phyloP scores from a whole-genome alignment of 2,797 vertebrate species.

The Lepidocolaptes lacrymiger region DNA sequence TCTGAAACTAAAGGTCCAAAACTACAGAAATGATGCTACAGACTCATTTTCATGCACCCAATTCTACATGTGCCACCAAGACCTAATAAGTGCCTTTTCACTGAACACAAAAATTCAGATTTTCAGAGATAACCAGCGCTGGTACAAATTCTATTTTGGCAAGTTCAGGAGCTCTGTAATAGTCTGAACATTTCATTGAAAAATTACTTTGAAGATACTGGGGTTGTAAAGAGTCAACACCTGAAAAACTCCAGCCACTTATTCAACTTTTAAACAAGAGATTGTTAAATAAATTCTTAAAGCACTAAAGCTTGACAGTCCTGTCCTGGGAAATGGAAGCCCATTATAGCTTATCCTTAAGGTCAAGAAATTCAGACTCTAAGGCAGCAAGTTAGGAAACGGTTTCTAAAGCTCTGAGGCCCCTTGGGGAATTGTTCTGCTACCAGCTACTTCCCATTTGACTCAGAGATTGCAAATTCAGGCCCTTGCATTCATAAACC shows the following conservation, averaged over 20 bases:
- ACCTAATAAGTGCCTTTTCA: not conserved
- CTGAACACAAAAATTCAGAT: not conserved
- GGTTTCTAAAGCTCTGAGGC: not conserved
- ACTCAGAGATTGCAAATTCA: not conserved
- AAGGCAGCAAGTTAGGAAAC: not conserved
- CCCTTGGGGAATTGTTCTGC: not conserved
- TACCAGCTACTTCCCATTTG: not conserved
- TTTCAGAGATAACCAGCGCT: not conserved
- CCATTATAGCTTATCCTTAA: not conserved
- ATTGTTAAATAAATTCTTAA: not conserved
- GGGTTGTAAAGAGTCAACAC: not conserved
- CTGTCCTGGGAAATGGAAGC: not conserved
- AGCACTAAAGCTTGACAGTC: not conserved
- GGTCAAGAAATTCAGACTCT: not conserved
- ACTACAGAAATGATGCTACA: not conserved
- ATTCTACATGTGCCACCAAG: fast-evolving
- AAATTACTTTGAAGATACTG: not conserved
- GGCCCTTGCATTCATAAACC: not conserved
- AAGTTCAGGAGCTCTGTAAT: not conserved
- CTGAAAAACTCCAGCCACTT: not conserved
- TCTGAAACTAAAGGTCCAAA: not conserved
- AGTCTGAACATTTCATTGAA: not conserved
- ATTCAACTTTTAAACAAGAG: not conserved
- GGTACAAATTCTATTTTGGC: not conserved
- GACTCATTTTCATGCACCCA: not conserved